These are phyloP conservation scores for Megalopta genalis DNA, from an alignment of 1,140 invertebrate species.

Conservation along the genomic window DNA sequence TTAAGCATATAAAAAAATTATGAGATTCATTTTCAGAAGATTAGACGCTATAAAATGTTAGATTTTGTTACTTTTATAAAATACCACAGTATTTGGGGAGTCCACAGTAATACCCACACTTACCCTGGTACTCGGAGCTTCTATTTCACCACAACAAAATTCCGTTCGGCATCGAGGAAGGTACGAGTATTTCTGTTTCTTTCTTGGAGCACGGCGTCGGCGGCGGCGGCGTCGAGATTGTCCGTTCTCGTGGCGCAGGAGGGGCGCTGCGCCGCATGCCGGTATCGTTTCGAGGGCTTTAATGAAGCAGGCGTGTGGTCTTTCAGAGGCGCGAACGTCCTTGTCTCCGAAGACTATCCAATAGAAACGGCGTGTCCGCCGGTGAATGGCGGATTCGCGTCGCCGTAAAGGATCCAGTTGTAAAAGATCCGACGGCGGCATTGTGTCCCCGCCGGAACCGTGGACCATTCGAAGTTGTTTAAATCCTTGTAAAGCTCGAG, in stretches of 20 bases:
- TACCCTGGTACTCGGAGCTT: neutral
- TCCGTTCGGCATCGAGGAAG: neutral
- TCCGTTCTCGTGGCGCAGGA: no score
- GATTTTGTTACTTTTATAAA: no score
- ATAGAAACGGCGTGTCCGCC: conserved; percentile 24
- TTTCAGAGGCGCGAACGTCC: conserved; percentile 8
- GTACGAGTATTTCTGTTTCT: no score
- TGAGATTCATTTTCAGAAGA: no score
- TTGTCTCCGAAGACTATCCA: conserved; percentile 54
- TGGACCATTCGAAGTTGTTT: conserved; percentile 75
- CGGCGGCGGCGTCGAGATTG: no score
- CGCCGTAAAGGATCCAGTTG: conserved; percentile 46
- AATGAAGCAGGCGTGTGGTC: conserved; percentile 44
- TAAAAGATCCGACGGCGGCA: conserved; percentile 66
- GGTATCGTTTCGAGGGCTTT: conserved; percentile 1
- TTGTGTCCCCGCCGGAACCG: conserved; percentile 58
- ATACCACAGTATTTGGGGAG: no score
- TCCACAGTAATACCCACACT: no score
- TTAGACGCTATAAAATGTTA: no score
- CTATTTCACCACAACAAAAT: conserved; percentile 66
- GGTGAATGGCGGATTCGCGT: conserved; percentile 44
- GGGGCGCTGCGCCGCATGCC: no score
- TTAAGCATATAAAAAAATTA: no score
- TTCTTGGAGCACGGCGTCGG: no score
- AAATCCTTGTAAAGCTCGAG: conserved; percentile 76